A percentile compares a stretch with the other conserved stretches of the same genome.
These are phyloP conservation scores for Meriones psammophilus DNA, from an alignment of 2,797 vertebrate genomes.

Conservation along the genomic window DNA sequence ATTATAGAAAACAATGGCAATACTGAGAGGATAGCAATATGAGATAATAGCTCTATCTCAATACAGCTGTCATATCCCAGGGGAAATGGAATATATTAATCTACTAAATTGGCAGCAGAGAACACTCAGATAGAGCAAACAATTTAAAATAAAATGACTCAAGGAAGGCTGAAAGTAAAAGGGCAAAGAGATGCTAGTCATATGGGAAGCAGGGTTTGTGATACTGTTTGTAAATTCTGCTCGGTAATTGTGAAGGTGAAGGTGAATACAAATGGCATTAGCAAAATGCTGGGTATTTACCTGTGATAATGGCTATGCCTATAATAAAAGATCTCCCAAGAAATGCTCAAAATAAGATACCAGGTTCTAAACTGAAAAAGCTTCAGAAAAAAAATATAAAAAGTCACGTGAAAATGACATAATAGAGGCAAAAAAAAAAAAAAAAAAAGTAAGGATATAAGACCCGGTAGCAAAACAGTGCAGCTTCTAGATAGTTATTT, in stretches of 20 bases:
- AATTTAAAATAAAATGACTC: conserved; percentile 51
- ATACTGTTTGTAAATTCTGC: conserved; percentile 17
- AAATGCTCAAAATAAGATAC: conserved; percentile 41
- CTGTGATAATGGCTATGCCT: neutral
- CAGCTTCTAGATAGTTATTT: neutral
- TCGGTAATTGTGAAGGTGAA: conserved; percentile 50
- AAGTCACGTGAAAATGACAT: neutral
- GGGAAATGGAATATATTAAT: conserved; percentile 41
- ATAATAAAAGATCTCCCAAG: conserved; percentile 20
- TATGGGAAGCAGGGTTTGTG: neutral
- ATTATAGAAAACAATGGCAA: conserved; percentile 50
- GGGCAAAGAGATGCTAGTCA: conserved; percentile 48
- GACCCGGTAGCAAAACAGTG: neutral
- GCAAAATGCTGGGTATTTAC: conserved; percentile 12
- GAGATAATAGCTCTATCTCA: conserved; percentile 40
- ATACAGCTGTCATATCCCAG: conserved; percentile 32
- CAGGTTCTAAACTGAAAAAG: conserved; percentile 35
- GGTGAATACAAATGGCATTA: neutral
- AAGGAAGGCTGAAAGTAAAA: conserved; percentile 21
- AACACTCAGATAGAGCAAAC: conserved; percentile 23
- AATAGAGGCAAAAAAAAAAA: neutral
- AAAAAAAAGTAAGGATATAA: conserved; percentile 31
- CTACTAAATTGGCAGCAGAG: conserved; percentile 45
- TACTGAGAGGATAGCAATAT: conserved; percentile 25
- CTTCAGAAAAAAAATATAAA: conserved; percentile 31